Evolutionary conservation across 92 coral and sea anemone genomes (phyloP), one percentile per base, ranked within the genome.

Genomic region (Pocillopora meandrina): DNA sequence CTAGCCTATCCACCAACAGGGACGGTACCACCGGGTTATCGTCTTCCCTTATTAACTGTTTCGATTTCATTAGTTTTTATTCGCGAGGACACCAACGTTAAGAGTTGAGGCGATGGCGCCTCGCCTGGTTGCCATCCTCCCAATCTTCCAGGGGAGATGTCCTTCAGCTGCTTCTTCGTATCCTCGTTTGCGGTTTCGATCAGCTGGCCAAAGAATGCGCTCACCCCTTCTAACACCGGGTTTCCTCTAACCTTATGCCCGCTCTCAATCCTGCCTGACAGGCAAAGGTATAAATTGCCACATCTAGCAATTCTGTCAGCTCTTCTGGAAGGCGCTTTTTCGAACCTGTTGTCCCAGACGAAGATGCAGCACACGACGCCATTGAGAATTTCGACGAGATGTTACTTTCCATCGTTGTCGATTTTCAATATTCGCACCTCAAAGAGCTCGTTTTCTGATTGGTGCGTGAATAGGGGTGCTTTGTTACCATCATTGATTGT

Each of bases 211-310:
- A 85, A 56, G 31, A 85, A 65, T 20, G 76, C 76, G 20, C 83
- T 65, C 56, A 85, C 88, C 1, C 84, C 88, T 67, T 85, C 88
- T 11, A 77, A 12, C 12, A 84, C 82, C 5, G 83, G 82, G 64
- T 84, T 67, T 19, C 82, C 82, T 55, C 82, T 12, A 3, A 84
- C 57, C 70, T 84, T 84, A 52, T 84, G 75, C 1, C 16, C 1
- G 76, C 2, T 31, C 82, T 34, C 11, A 76, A 65, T 5, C 88
- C 81, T 5, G 82, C 47, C 63, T 42, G 82, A 14, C 65, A 63
- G 10, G 42, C 81, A 66, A 84, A 84, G 6, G 82, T 12, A 61
- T 15, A 84, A 1, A 84, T 55, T 1, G 87, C 75, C 15, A 84
- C 61, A 57, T 84, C 87, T 10, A 84, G 9, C 16, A 81, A 58